These are phyloP conservation scores for Drosophila ustulata DNA, from an alignment of 2,888 invertebrate genomes.

Conservation along the genomic window DNA sequence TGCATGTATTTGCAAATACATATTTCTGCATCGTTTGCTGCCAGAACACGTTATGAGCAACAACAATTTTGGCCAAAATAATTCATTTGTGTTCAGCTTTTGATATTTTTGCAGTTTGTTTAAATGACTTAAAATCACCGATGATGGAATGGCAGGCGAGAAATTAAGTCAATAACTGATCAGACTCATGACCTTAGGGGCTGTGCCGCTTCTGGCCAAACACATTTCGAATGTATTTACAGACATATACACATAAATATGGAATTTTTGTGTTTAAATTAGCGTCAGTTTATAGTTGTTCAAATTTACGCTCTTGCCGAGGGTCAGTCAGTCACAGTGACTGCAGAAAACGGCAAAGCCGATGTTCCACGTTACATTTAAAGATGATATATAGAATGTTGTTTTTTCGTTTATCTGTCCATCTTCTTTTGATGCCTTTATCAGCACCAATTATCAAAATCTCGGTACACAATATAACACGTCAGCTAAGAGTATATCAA, in stretches of 20 bases:
- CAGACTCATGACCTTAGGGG: constrained; percentile 51
- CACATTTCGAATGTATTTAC: constrained; percentile 6
- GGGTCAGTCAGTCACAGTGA: constrained; percentile 29
- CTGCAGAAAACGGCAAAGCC: background rate
- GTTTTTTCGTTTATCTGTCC: too few species aligned
- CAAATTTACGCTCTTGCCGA: constrained; percentile 45
- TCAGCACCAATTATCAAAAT: too few species aligned
- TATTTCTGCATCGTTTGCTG: constrained; percentile 56
- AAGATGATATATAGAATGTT: too few species aligned
- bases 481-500: too few species aligned
- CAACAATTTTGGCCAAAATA: constrained; percentile 38
- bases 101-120: constrained; percentile 57
- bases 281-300: constrained; percentile 49
- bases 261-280: constrained; percentile 63
- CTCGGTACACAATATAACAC: too few species aligned
- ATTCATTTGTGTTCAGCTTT: constrained; percentile 25
- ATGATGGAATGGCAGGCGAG: constrained; percentile 58
- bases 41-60: constrained; percentile 27
- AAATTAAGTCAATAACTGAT: constrained; percentile 73
- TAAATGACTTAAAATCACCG: constrained; percentile 64
- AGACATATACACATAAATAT: constrained; percentile 20
- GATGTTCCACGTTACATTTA: too few species aligned
- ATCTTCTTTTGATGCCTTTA: too few species aligned
- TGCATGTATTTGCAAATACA: constrained; percentile 35
- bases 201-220: constrained; percentile 29